Base-by-base conservation (phyloP, 2,888 invertebrate species). In the Aporophyla lueneburgensis region DNA sequence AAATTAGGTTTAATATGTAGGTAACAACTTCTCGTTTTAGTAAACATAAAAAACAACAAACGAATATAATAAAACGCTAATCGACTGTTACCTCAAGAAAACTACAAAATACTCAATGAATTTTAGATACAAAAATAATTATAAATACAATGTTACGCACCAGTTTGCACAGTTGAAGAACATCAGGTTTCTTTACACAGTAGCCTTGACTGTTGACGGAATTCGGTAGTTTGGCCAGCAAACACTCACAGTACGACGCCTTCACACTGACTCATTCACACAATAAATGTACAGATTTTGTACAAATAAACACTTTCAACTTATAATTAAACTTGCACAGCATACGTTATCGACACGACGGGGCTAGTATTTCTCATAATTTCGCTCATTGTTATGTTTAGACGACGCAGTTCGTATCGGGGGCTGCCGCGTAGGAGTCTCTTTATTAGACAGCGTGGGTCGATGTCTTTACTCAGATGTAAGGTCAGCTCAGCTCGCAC, bases 381-480 rank as follows among this genome's bases (percentile, higher is more conserved):
- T 93, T 94, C 87, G 86, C 88, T 92, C 91, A 93, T 93, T 89
- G 87, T 89, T 88, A 83, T 88, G 89, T 90, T 92, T 90, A 85
- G 89, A 89, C 90, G 90, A 91, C 93, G 93, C 89, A 93, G 89
- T 92, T 91, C 71, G 89, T 87, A 90, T 83, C 81, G 75, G 74
- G 82, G 72, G 87, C 87, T 89, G 87, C 83, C 90, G 95, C 94
- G 96, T 96, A 96, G 96, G 96, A 94, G 95, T 94, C 88, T 88
- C 81, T 94, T 94, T 95, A 96, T 92, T 94, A 92, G 86, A 84
- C 90, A 85, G 95, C 95, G 96, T 96, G 94, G 96, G 96, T 90
- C 91, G 96, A 92, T 91, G 93, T 92, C 92, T 93, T 92, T 90
- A 92, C 91, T 91, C 86, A 90, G 91, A 93, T 86, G 84, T 93